These are phyloP conservation scores for Listronotus oregonensis DNA, from an alignment of 1,140 invertebrate genomes.

Conservation along the genomic window DNA sequence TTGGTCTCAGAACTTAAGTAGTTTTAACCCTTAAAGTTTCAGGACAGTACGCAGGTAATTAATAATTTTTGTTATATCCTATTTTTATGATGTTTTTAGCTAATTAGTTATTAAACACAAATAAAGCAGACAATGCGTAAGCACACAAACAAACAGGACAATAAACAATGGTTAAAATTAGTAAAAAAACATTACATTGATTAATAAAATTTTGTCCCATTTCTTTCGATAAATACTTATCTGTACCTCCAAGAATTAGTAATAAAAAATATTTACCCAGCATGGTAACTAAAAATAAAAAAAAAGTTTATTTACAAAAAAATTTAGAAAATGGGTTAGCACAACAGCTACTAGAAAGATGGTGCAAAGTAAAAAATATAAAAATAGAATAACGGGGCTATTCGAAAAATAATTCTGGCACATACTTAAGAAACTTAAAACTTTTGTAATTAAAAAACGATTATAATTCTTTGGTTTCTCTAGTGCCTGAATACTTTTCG, in stretches of 20 bases:
- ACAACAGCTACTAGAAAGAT: slow-evolving; percentile 17
- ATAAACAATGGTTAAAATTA: slow-evolving; percentile 16
- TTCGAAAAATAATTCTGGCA: no score
- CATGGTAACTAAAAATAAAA: slow-evolving; percentile 40
- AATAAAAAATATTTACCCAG: slow-evolving; percentile 42
- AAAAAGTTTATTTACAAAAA: slow-evolving; percentile 32
- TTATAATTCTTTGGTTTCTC: no score
- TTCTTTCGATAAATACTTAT: slow-evolving; percentile 35
- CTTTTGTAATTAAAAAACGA: no score
- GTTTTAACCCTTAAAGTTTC: no score
- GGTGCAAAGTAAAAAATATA: slow-evolving; percentile 6
- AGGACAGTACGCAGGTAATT: no score
- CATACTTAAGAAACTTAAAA: no score
- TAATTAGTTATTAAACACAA: no score
- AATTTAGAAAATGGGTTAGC: slow-evolving; percentile 24
- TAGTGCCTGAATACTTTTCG: no score
- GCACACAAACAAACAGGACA: slow-evolving; percentile 3
- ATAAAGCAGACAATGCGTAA: no score
- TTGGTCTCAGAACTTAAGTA: no score
- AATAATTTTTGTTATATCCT: no score
- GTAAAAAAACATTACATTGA: slow-evolving; percentile 11
- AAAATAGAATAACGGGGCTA: background rate
- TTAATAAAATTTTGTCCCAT: slow-evolving; percentile 28
- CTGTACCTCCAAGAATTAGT: slow-evolving; percentile 33
- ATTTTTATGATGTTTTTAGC: no score